A percentile compares a stretch with the other conserved stretches of the same genome.
Conservation (phyloP, 2,797 vertebrate genomes). For the Phataginus tetradactyla region DNA sequence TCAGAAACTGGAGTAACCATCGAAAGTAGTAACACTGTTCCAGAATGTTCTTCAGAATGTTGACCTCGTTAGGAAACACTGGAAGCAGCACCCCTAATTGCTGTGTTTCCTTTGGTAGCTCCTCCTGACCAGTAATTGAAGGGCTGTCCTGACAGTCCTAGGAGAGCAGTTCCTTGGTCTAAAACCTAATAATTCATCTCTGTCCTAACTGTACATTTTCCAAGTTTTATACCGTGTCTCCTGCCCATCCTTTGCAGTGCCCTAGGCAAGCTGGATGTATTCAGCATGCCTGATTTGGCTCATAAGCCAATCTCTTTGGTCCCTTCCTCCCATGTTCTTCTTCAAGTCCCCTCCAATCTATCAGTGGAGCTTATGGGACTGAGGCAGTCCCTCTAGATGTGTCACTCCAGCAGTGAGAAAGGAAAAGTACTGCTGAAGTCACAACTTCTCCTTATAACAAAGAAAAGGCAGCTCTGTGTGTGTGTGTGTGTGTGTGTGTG, state of each 20-base stretch:
- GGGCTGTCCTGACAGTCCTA: fast-evolving
- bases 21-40: neutral
- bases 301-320: neutral
- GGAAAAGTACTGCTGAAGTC: neutral
- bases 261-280: neutral
- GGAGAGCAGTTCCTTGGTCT: too few relatives aligned
- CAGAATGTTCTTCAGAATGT: neutral
- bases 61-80: neutral
- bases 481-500: neutral
- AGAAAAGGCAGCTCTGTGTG: neutral
- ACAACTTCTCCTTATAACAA: neutral
- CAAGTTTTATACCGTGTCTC: neutral
- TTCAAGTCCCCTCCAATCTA: neutral
- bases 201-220: neutral
- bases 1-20: neutral
- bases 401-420: neutral
- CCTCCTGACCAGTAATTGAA: too few relatives aligned
- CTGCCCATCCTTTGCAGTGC: neutral
- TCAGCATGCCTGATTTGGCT: neutral
- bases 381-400: neutral
- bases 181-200: neutral
- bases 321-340: neutral
- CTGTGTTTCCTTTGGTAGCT: neutral
- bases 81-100: too few relatives aligned
- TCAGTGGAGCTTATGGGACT: neutral